A percentile compares a stretch with the other conserved stretches of the same genome.
These are phyloP conservation scores for Meda fulgida DNA, from an alignment of 2,797 vertebrate genomes.

Conservation along the genomic window DNA sequence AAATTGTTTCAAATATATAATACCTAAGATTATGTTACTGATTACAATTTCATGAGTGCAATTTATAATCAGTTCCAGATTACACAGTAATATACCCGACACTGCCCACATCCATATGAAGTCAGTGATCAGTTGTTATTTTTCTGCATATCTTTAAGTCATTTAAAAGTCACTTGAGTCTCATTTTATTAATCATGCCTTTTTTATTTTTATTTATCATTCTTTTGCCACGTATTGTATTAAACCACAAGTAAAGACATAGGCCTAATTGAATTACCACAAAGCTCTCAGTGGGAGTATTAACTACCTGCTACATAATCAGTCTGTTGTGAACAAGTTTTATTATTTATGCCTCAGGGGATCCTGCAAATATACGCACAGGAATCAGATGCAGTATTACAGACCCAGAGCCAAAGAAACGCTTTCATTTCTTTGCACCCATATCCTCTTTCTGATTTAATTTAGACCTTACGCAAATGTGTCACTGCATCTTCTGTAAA, in stretches of 20 bases:
- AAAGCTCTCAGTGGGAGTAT: not conserved
- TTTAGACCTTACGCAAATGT: slow-evolving; percentile 1
- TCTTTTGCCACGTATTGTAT: not conserved
- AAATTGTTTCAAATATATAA: not conserved
- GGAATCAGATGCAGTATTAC: slow-evolving; percentile 7
- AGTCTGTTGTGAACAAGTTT: slow-evolving; percentile 13
- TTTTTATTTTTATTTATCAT: not conserved
- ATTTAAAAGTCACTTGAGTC: not conserved
- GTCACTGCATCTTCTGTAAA: slow-evolving; percentile 11
- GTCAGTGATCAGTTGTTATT: not conserved
- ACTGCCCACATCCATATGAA: not conserved
- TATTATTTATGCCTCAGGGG: slow-evolving; percentile 3
- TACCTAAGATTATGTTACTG: not conserved
- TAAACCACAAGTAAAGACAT: slow-evolving; percentile 16
- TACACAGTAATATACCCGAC: not conserved
- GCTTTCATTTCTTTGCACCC: not conserved
- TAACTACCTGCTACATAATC: slow-evolving; percentile 16
- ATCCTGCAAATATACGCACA: not conserved
- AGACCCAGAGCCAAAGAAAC: not conserved
- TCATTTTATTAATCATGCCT: not conserved
- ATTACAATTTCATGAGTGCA: slow-evolving; percentile 19
- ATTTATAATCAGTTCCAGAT: not conserved
- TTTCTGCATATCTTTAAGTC: not conserved
- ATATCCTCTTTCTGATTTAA: slow-evolving; percentile 9
- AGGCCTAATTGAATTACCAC: slow-evolving; percentile 14